These are phyloP conservation scores for Amiota communis DNA, from an alignment of 2,888 invertebrate genomes.

Conservation along the genomic window DNA sequence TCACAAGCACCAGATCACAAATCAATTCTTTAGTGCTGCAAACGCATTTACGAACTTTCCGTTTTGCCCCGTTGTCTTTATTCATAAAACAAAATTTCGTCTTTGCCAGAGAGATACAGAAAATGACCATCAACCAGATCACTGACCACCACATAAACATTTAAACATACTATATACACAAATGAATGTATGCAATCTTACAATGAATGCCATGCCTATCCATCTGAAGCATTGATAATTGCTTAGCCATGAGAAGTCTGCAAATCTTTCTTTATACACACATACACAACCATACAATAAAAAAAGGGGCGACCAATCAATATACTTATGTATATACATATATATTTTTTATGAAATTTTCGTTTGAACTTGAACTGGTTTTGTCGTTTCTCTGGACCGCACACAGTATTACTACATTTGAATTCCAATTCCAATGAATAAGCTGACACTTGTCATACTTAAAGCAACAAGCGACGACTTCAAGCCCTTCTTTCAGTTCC, in stretches of 20 bases:
- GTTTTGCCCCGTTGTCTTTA: no score
- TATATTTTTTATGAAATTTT: neutral
- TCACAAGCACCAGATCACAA: conserved; percentile 36
- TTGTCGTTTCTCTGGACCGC: neutral
- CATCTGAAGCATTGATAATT: neutral
- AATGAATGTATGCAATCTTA: no score
- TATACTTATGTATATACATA: neutral
- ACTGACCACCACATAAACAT: no score
- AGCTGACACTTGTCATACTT: no score
- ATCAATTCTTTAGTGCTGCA: neutral
- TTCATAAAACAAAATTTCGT: no score
- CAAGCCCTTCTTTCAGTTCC: neutral
- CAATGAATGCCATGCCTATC: no score
- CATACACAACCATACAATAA: no score
- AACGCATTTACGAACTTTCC: neutral
- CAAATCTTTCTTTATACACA: neutral
- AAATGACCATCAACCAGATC: neutral
- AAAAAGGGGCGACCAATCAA: no score
- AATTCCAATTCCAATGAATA: no score
- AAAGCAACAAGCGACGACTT: no score
- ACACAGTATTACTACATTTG: neutral
- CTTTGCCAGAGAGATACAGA: neutral
- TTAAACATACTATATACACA: no score
- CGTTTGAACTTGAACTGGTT: conserved; percentile 10
- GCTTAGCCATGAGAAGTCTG: neutral